These are phyloP conservation scores for Sebastes oblongus DNA, from an alignment of 2,797 vertebrate species.

Conservation along the genomic window DNA sequence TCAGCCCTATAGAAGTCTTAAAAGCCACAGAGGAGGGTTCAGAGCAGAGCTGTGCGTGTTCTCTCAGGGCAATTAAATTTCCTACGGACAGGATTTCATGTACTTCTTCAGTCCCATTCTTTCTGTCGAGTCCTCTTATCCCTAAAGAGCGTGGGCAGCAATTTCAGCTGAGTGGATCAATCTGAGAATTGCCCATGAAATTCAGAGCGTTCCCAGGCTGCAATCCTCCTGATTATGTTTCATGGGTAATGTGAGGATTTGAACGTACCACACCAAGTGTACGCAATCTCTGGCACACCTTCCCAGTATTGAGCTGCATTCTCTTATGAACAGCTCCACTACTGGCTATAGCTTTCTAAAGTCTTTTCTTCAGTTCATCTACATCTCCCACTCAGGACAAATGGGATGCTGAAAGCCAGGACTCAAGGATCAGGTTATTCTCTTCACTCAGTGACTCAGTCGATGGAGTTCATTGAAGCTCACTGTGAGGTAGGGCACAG, in stretches of 20 bases:
- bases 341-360: background rate
- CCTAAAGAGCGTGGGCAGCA: slow-evolving; percentile 25
- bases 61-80: slow-evolving; percentile 33
- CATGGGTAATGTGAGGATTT: slow-evolving; percentile 18
- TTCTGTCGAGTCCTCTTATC: slow-evolving; percentile 7
- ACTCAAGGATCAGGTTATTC: background rate
- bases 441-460: background rate
- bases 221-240: slow-evolving; percentile 37
- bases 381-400: background rate
- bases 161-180: slow-evolving; percentile 39
- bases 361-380: background rate
- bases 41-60: background rate
- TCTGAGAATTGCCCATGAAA: slow-evolving; percentile 37
- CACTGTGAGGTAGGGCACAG: too few species aligned
- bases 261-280: background rate
- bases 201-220: slow-evolving; percentile 8
- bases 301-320: slow-evolving; percentile 7
- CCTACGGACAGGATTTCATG: slow-evolving; percentile 37
- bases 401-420: background rate
- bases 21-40: background rate
- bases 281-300: slow-evolving; percentile 7
- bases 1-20: background rate
- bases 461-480: too few species aligned
- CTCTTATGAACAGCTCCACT: background rate
- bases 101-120: slow-evolving; percentile 10